Evolutionary conservation across 2,113 vertebrate species (phyloP).

Genomic region (Azemiops feae): DNA sequence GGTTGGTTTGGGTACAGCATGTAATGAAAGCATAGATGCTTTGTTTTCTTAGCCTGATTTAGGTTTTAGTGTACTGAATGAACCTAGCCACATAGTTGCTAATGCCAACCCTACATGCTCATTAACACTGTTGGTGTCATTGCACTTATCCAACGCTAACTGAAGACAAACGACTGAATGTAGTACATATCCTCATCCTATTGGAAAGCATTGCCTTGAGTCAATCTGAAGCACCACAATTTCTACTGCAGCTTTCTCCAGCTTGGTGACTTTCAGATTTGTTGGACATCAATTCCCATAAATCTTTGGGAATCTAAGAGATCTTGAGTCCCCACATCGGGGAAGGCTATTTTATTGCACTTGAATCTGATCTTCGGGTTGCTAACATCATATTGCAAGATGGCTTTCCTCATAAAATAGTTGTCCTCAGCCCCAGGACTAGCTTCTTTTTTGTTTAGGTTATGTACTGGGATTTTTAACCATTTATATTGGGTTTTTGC

Average conservation of each 20-base stretch:
- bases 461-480: not conserved
- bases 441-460: not conserved
- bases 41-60: not conserved
- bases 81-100: not conserved
- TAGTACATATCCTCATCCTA: not conserved
- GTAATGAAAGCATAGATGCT: not conserved
- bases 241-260: no score
- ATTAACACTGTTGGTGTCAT: not conserved
- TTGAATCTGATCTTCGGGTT: not conserved
- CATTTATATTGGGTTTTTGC: not conserved
- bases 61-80: not conserved
- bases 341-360: not conserved
- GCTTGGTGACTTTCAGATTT: not conserved
- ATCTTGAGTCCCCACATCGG: not conserved
- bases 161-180: not conserved
- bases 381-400: not conserved
- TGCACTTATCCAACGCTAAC: not conserved
- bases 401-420: not conserved
- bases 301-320: not conserved
- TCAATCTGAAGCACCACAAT: not conserved
- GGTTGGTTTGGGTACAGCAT: not conserved
- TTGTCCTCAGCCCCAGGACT: not conserved
- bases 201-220: not conserved
- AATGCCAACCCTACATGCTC: not conserved
- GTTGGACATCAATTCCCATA: not conserved